A percentile compares a stretch with the other conserved stretches of the same genome.
Conservation (phyloP, 30 jellyfish, hydroid and myxozoan species). For the Chironex yamaguchii region DNA sequence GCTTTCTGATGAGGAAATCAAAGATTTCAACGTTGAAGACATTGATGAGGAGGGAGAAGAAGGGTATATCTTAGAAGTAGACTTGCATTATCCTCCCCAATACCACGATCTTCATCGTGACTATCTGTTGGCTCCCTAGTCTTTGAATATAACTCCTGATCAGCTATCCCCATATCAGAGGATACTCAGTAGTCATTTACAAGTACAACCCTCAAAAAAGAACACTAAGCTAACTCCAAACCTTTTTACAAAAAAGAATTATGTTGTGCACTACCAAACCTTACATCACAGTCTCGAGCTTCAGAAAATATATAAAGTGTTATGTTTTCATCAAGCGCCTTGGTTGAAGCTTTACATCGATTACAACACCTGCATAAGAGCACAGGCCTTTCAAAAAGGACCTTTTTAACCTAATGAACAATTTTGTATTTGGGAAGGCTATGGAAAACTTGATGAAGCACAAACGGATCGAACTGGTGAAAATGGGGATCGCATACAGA, state of each 20-base stretch:
- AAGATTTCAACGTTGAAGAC: neutral
- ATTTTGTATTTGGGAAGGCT: conserved; percentile 68
- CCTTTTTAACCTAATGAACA: conserved; percentile 72
- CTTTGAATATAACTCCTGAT: conserved; percentile 17
- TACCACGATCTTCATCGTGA: conserved; percentile 69
- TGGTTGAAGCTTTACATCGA: conserved; percentile 66
- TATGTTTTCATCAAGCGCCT: conserved; percentile 48
- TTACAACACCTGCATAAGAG: conserved; percentile 42
- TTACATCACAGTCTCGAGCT: conserved; percentile 22
- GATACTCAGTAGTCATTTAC: conserved; percentile 5
- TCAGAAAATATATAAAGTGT: conserved; percentile 47
- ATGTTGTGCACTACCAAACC: conserved; percentile 50
- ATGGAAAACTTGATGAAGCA: conserved; percentile 71
- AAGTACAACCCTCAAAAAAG: too few species aligned
- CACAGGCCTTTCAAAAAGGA: conserved; percentile 63
- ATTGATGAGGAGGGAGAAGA: conserved; percentile 6
- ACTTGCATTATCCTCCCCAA: conserved; percentile 64
- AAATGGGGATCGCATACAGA: neutral
- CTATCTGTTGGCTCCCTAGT: conserved; percentile 74
- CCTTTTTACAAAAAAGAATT: conserved; percentile 46
- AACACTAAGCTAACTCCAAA: conserved; percentile 82
- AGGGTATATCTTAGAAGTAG: conserved; percentile 62
- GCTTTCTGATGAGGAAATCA: conserved; percentile 39
- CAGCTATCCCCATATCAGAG: conserved; percentile 22
- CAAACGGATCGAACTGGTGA: conserved; percentile 41